Evolutionary conservation across 2,888 invertebrate genomes (phyloP).

Genomic region (Cylindroiulus punctatus): DNA sequence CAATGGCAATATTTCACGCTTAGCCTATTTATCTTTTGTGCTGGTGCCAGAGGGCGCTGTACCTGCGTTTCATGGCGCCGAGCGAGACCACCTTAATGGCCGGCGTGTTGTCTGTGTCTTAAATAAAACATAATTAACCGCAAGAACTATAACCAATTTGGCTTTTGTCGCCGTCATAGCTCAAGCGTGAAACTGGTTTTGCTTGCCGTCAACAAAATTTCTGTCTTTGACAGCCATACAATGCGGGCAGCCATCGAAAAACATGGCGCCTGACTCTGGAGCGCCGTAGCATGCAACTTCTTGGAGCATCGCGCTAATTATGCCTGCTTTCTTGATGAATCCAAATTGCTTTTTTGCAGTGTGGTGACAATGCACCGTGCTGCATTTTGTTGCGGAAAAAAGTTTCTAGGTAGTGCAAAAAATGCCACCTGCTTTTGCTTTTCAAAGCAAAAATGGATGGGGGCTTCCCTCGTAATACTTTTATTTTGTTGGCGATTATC

Average conservation of each 20-base stretch:
- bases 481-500: too few relatives aligned
- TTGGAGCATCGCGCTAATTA: neutral
- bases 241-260: slow-evolving; percentile 13
- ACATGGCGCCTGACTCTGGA: slow-evolving; percentile 20
- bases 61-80: neutral
- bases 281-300: neutral
- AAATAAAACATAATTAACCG: slow-evolving; percentile 42
- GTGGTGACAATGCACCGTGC: neutral
- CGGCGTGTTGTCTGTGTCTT: slow-evolving; percentile 4
- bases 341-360: neutral
- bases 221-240: slow-evolving; percentile 13
- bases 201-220: slow-evolving; percentile 21
- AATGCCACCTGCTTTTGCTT: neutral
- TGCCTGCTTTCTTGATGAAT: neutral
- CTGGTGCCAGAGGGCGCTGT: neutral
- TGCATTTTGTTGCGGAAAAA: neutral
- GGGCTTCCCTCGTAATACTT: too few relatives aligned
- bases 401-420: neutral
- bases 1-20: slow-evolving; percentile 12
- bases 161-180: slow-evolving; percentile 6
- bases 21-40: slow-evolving; percentile 7
- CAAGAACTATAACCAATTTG: slow-evolving; percentile 38
- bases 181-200: slow-evolving; percentile 38
- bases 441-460: too few relatives aligned
- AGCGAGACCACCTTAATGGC: slow-evolving; percentile 29